Percentiles rank a stretch among this genome's conserved stretches.
Conservation (phyloP, 2,797 vertebrate species). For the Sebastes umbrosus region DNA sequence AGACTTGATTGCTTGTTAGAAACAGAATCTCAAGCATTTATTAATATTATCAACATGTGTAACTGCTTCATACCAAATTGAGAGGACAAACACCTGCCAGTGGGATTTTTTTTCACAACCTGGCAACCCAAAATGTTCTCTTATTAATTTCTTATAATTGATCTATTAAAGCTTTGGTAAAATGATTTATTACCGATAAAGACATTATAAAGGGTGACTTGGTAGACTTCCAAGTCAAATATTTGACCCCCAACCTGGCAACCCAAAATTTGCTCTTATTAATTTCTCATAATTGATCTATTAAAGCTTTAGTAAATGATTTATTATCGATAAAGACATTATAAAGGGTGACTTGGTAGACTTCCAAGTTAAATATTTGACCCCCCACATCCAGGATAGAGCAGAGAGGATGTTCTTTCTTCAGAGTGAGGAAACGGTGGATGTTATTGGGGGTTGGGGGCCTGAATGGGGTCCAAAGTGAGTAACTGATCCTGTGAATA, state of each 20-base stretch:
- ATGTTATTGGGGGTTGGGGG: constrained; percentile 34
- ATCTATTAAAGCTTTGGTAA: no score
- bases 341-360: not conserved
- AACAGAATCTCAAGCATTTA: not conserved
- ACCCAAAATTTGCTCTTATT: no score
- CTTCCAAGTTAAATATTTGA: constrained; percentile 12
- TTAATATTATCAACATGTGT: no score
- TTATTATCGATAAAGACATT: not conserved
- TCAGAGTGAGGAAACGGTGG: constrained; percentile 43
- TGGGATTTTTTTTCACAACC: not conserved
- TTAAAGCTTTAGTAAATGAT: no score
- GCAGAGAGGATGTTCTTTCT: constrained; percentile 46
- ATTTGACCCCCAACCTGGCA: not conserved
- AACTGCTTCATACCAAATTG: not conserved
- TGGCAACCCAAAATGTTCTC: no score
- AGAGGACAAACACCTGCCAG: not conserved
- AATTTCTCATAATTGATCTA: no score
- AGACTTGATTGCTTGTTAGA: not conserved
- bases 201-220: not conserved
- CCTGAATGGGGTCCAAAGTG: constrained; percentile 19
- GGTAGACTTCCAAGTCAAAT: not conserved
- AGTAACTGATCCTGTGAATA: constrained; percentile 53
- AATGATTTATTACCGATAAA: no score
- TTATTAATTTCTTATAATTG: no score
- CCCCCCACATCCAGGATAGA: constrained; percentile 38